phyloP scores from a whole-genome alignment of 30 jellyfish, hydroid and myxozoan genomes.

The Euphysa ruthae region DNA sequence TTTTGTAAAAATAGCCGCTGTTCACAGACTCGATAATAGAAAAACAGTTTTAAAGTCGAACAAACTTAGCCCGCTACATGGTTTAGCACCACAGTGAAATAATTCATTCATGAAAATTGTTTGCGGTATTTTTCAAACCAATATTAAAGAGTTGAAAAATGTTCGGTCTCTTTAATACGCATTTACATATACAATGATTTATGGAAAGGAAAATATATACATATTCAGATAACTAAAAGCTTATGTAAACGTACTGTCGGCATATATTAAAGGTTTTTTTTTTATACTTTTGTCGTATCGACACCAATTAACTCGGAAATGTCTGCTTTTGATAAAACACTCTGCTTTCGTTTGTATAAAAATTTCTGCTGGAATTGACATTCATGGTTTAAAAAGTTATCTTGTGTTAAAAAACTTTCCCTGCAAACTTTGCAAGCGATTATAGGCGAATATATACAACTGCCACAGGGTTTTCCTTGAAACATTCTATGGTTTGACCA shows the following conservation, averaged over 20 bases:
- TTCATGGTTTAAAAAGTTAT: constrained; percentile 11
- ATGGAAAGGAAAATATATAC: too few species aligned
- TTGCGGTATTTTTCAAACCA: too few species aligned
- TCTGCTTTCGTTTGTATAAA: background rate
- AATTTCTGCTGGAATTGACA: background rate
- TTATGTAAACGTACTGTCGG: background rate
- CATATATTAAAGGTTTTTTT: background rate
- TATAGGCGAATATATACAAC: constrained; percentile 4
- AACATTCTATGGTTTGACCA: constrained; percentile 18
- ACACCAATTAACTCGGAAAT: constrained; percentile 30
- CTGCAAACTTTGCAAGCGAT: constrained; percentile 12
- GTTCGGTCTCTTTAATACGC: too few species aligned
- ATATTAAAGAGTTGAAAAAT: too few species aligned
- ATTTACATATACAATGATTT: too few species aligned
- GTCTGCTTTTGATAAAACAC: constrained; percentile 4
- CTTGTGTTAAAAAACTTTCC: constrained; percentile 11
- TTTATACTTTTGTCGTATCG: background rate
- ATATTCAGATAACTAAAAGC: too few species aligned
- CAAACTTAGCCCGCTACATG: too few species aligned
- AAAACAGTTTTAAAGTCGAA: too few species aligned
- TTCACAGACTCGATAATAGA: too few species aligned
- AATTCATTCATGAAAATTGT: too few species aligned
- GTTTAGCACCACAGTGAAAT: too few species aligned
- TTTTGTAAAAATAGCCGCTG: too few species aligned
- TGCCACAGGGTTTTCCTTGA: constrained; percentile 15